These are phyloP conservation scores for Oryzias curvinotus DNA, from an alignment of 2,113 vertebrate species.

Conservation along the genomic window DNA sequence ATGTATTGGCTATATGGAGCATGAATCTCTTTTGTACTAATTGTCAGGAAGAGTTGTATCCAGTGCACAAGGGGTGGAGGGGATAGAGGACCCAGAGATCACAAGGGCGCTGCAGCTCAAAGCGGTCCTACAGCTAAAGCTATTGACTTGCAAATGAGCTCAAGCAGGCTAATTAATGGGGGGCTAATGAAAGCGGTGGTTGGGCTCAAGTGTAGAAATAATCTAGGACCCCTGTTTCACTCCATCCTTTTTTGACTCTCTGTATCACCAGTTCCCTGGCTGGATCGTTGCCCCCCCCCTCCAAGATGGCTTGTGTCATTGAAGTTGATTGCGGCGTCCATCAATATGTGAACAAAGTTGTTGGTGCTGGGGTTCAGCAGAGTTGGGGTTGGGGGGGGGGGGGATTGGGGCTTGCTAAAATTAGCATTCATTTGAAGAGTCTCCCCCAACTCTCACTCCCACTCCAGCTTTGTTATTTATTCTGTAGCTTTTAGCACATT, in stretches of 20 bases:
- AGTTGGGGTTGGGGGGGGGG: slow-evolving; percentile 38
- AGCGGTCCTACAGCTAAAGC: slow-evolving; percentile 93
- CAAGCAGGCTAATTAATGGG: slow-evolving; percentile 97
- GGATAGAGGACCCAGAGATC: slow-evolving; percentile 89
- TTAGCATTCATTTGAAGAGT: slow-evolving; percentile 97
- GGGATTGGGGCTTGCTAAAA: slow-evolving; percentile 87
- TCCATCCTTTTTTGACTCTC: slow-evolving; percentile 31
- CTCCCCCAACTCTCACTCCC: slow-evolving; percentile 11
- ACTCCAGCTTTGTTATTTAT: slow-evolving; percentile 84
- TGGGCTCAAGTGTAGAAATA: slow-evolving; percentile 83
- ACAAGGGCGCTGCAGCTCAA: slow-evolving; percentile 88
- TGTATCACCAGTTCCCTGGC: slow-evolving; percentile 17
- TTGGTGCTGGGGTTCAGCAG: slow-evolving; percentile 46
- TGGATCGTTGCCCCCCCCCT: slow-evolving; percentile 36
- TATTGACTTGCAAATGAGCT: slow-evolving; percentile 99
- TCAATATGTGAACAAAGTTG: slow-evolving; percentile 88
- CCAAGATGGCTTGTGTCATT: slow-evolving; percentile 83
- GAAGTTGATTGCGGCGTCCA: slow-evolving; percentile 89
- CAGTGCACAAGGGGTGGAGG: slow-evolving; percentile 82
- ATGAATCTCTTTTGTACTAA: slow-evolving; percentile 88
- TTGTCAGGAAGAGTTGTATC: slow-evolving; percentile 87
- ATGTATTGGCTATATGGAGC: slow-evolving; percentile 88
- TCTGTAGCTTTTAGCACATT: slow-evolving; percentile 91
- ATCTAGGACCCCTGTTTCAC: slow-evolving; percentile 68
- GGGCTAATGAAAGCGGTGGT: slow-evolving; percentile 93